These are phyloP conservation scores for Pangasius krempfi DNA, from an alignment of 2,797 vertebrate genomes.

Conservation along the genomic window DNA sequence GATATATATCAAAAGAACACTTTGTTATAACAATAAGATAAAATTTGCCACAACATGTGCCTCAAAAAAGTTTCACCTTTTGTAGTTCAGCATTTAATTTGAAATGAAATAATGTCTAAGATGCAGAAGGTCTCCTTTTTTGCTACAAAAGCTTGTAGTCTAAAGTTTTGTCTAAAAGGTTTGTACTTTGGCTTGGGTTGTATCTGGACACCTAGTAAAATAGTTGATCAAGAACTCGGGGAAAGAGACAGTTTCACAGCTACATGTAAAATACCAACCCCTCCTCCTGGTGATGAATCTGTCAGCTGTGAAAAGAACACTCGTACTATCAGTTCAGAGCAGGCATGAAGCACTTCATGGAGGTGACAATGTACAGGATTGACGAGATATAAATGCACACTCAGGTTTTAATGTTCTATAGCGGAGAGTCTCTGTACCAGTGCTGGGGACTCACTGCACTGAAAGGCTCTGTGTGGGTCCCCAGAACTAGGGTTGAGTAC, in stretches of 20 bases:
- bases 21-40: neutral
- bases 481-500: neutral
- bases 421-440: neutral
- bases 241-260: conserved; percentile 44
- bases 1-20: neutral
- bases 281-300: conserved; percentile 73
- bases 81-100: neutral
- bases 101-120: neutral
- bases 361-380: neutral
- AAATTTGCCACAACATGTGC: neutral
- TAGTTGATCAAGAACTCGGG: conserved; percentile 12
- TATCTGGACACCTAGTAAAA: conserved; percentile 36
- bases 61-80: neutral
- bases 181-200: conserved; percentile 14
- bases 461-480: neutral
- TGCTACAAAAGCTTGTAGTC: neutral
- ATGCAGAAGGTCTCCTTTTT: neutral
- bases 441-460: neutral
- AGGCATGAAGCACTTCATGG: neutral
- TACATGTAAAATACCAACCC: conserved; percentile 78
- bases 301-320: conserved; percentile 75
- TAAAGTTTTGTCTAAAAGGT: too few relatives aligned
- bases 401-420: neutral
- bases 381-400: neutral
- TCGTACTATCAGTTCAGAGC: conserved; percentile 56